Base-by-base conservation (phyloP, 1,140 invertebrate species). In the Ptiloglossa arizonensis region DNA sequence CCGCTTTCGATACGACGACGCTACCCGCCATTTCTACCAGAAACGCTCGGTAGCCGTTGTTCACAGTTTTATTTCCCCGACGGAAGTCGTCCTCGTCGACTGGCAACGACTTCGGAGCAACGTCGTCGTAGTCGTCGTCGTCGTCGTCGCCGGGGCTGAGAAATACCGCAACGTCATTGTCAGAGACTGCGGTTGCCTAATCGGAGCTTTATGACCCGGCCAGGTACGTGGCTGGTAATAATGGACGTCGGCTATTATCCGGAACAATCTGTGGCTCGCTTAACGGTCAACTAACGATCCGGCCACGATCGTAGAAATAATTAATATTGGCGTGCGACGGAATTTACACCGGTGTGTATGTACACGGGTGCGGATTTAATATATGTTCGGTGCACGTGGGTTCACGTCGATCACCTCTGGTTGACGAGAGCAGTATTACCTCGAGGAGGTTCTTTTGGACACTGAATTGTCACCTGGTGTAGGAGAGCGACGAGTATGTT, bases 181-280 rank as follows among this genome's bases (percentile, higher is more conserved):
- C 76, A 69, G 44, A 64, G 22, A 27, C 64, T 35, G 41, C 32
- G 48, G 46, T 57, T 32, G 59, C 56, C 64, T 71, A 67, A 74
- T 81, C 82, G 35, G 59, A 70, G 62, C 83, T 86, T 85, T 79
- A 85, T 60, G 67, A 77, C 71, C 35, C 44, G 27, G 50, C 35
- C 68, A 66, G 80, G 29, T 71, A 82, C 54, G 27, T 41, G 29
- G 35, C 80, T 82, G 75, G 59, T 60, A 66, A 80, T 85, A 86
- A 86, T 82, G 76, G 72, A 84, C 64, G 66, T 50, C 17, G 32
- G 50, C 54, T 79, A 76, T 86, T 76, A 81, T 81, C 67, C 63
- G 13, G 68, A 64, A 79, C 81, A 84, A 86, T 86, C 73, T 66
- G 79, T 38, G 54, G 54, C 60, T 38, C 57, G 76, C 59, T 79